Conservation (phyloP, 1,140 invertebrate genomes). For the Lordiphosa mommai region DNA sequence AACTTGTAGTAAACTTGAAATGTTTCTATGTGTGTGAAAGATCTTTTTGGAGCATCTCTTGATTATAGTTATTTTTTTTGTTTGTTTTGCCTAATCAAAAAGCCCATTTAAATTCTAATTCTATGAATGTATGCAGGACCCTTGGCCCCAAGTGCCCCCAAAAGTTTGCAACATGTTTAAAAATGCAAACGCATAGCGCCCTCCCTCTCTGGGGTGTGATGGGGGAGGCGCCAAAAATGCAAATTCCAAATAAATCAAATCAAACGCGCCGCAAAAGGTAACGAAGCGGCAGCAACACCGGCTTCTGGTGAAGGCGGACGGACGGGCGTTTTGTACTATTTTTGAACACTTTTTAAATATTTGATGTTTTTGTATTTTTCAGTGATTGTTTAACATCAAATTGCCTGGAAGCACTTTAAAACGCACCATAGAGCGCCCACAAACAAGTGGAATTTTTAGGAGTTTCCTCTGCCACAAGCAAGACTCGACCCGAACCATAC, state of each 20-base stretch:
- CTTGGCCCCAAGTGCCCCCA: conserved; percentile 38
- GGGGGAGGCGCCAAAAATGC: conserved; percentile 53
- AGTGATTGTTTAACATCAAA: conserved; percentile 75
- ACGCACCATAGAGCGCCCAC: conserved; percentile 62
- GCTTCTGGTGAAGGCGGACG: conserved; percentile 8
- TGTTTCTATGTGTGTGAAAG: too few relatives aligned
- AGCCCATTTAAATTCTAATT: conserved; percentile 51
- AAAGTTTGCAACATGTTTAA: conserved; percentile 72
- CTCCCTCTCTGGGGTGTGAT: background rate
- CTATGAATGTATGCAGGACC: conserved; percentile 27
- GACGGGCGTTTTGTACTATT: background rate
- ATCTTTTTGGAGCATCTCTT: too few relatives aligned
- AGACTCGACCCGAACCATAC: background rate
- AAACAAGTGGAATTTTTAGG: conserved; percentile 25
- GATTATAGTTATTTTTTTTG: too few relatives aligned
- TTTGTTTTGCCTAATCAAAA: conserved; percentile 59
- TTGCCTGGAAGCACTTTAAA: conserved; percentile 74
- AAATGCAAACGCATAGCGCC: conserved; percentile 51
- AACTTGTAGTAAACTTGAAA: too few relatives aligned
- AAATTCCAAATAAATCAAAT: conserved; percentile 76
- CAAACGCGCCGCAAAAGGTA: conserved; percentile 69
- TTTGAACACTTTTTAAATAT: conserved; percentile 64
- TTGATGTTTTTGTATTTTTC: conserved; percentile 69
- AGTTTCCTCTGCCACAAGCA: rapidly evolving
- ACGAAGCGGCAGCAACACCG: conserved; percentile 75